phyloP scores from a whole-genome alignment of 2,113 vertebrate genomes.

The Peucedramus taeniatus region DNA sequence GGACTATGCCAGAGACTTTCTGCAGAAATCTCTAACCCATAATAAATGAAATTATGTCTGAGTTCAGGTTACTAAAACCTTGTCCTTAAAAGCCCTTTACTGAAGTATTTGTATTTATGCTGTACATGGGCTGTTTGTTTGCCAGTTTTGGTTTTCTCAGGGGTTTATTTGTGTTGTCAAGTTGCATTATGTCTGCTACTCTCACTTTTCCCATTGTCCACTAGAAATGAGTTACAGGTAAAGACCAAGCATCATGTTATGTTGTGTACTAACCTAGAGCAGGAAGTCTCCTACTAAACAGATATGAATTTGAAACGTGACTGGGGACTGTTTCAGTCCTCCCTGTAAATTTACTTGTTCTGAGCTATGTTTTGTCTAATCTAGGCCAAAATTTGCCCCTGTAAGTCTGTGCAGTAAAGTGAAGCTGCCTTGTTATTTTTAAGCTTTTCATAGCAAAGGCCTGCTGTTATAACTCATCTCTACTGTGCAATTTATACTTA shows the following conservation, averaged over 20 bases:
- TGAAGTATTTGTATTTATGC: not conserved
- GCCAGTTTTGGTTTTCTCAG: slow-evolving; percentile 37
- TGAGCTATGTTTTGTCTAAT: not conserved
- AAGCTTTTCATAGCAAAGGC: not conserved
- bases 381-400: not conserved
- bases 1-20: not conserved
- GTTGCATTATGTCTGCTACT: not conserved
- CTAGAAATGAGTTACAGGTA: not conserved
- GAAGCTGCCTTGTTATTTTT: not conserved
- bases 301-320: not conserved
- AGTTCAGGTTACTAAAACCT: not conserved
- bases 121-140: not conserved
- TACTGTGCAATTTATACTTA: not conserved
- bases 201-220: not conserved
- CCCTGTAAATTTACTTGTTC: not conserved
- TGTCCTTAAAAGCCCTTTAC: not conserved
- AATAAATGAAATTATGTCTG: not conserved
- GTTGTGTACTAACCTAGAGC: not conserved
- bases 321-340: not conserved
- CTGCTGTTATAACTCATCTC: not conserved
- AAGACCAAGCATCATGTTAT: not conserved
- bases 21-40: not conserved
- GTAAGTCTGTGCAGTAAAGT: not conserved
- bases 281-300: not conserved
- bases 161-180: not conserved